These are phyloP conservation scores for Papilio xuthus DNA, from an alignment of 1,140 invertebrate species.

Conservation along the genomic window DNA sequence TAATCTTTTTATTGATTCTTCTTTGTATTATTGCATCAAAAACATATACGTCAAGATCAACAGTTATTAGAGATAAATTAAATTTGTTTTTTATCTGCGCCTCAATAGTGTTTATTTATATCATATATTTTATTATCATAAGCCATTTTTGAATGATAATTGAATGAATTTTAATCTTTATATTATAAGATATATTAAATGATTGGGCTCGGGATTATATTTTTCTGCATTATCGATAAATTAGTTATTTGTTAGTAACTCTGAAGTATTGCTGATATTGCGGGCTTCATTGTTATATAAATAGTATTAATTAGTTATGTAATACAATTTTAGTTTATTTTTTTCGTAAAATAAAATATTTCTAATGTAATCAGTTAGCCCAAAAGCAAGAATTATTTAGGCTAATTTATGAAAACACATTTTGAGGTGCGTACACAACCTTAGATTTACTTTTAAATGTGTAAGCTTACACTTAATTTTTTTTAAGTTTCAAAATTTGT, in stretches of 20 bases:
- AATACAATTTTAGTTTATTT: background rate
- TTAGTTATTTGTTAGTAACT: background rate
- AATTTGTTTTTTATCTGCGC: slow-evolving; percentile 39
- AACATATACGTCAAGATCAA: slow-evolving; percentile 9
- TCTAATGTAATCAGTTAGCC: too few relatives aligned
- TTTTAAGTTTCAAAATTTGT: too few relatives aligned
- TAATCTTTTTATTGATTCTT: background rate
- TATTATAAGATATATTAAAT: slow-evolving; percentile 38
- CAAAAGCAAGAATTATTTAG: too few relatives aligned
- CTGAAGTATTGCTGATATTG: background rate
- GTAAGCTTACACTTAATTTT: too few relatives aligned
- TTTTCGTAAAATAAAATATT: background rate
- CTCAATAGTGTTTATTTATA: slow-evolving; percentile 40
- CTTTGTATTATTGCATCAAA: background rate
- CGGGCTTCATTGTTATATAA: background rate
- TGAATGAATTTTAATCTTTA: slow-evolving; percentile 36
- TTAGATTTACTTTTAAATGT: too few relatives aligned
- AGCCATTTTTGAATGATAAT: slow-evolving; percentile 42
- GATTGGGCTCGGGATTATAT: slow-evolving; percentile 38
- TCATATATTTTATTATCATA: slow-evolving; percentile 37
- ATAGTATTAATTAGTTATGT: background rate
- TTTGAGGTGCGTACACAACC: too few relatives aligned
- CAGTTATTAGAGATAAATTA: slow-evolving; percentile 28
- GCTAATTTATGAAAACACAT: too few relatives aligned
- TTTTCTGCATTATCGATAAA: slow-evolving; percentile 17